Evolutionary conservation across 37 sponge, comb jelly and placozoan genomes (phyloP), one percentile per base, ranked within the genome.

Genomic region (Aplysina aerophoba): DNA sequence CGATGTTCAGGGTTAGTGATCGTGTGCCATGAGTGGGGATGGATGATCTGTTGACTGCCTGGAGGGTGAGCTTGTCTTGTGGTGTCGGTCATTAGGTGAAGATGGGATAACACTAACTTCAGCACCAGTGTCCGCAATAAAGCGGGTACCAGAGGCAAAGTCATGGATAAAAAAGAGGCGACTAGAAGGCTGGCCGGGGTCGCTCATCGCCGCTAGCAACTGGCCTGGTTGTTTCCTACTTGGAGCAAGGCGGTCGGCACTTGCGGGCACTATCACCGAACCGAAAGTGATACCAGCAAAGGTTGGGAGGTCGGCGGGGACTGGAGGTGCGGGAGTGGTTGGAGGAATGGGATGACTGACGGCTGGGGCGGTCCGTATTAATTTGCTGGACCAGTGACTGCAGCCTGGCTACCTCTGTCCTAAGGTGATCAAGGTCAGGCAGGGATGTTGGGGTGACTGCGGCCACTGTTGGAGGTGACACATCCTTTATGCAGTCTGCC

Each of bases 91-190:
- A 57, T 57, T n/a, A n/a, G 17, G 59, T 57, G 69, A 67, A 27
- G 69, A 27, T 25, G 69, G 27, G 28, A 25, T 16, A 13, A 67
- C 22, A n/a, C 69, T 67, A 21, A 67, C 69, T 67, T 67, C 69
- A 14, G 69, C 69, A 67, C 69, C 69, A 15, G 69, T 67, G 69
- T n/a, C 69, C 27, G n/a, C 69, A 13, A 67, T 14, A 22, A 67
- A 16, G 28, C 69, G 14, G 25, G n/a, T 14, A 67, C 27, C 27
- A 22, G 69, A 67, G 27, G 19, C n/a, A 15, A 21, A 22, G 27
- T 67, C 69, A 24, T 27, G 14, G n/a, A n/a, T n/a, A n/a, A n/a
- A n/a, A n/a, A n/a, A n/a, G n/a, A n/a, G n/a, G 69, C 28, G 69
- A 67, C 69, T 67, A 13, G 15, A 14, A 22, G 69, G 27, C 15